Conservation (phyloP, 1,140 invertebrate genomes). For the Maniola jurtina region DNA sequence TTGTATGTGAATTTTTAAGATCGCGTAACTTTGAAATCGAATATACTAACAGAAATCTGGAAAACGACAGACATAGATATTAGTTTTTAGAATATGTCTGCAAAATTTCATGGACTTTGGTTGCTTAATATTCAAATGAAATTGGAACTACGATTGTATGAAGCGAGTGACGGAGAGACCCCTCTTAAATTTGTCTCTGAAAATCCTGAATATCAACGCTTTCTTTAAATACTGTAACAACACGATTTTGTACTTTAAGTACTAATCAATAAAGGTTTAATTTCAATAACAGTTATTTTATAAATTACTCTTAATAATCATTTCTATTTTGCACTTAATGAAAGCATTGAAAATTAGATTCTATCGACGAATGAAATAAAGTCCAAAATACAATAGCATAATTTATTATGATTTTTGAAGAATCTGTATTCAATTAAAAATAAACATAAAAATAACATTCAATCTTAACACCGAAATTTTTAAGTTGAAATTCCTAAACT, state of each 20-base stretch:
- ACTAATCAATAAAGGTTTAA: not conserved
- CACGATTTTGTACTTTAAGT: not conserved
- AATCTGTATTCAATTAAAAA: conserved; percentile 21
- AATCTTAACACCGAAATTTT: conserved; percentile 1
- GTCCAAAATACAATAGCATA: not conserved
- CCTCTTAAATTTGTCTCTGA: no score
- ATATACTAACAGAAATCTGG: no score
- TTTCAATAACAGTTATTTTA: not conserved
- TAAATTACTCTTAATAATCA: not conserved
- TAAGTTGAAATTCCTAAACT: conserved; percentile 1
- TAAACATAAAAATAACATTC: conserved; percentile 22
- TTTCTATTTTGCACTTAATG: not conserved
- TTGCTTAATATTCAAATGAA: no score
- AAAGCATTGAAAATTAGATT: not conserved
- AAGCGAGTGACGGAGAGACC: no score
- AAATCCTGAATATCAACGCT: no score
- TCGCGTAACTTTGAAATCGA: no score
- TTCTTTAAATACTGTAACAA: not conserved
- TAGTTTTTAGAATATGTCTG: no score
- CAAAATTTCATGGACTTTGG: no score
- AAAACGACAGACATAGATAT: no score
- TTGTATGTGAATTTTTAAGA: no score
- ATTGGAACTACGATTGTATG: no score
- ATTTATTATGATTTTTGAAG: not conserved
- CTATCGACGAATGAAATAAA: not conserved